phyloP scores from a whole-genome alignment of 1,140 invertebrate genomes.

The Harpegnathos saltator region DNA sequence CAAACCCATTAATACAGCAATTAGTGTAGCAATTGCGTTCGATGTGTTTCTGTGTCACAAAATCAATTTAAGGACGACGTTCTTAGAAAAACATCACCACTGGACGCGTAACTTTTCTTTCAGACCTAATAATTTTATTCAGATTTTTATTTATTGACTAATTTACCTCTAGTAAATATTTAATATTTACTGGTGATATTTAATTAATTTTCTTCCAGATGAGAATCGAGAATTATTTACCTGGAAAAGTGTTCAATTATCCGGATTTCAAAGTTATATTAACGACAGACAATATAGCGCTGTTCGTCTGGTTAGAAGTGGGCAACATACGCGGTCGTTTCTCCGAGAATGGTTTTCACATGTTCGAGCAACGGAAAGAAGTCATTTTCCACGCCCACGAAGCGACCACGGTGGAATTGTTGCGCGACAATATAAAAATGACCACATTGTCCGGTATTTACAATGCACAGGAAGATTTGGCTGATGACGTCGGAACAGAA shows the following conservation, averaged over 20 bases:
- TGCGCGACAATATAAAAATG: constrained; percentile 71
- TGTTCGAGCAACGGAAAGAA: constrained; percentile 73
- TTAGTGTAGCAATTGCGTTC: neutral
- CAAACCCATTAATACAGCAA: constrained; percentile 18
- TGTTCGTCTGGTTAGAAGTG: constrained; percentile 90
- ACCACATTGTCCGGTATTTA: constrained; percentile 78
- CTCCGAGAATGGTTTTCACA: constrained; percentile 89
- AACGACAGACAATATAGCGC: constrained; percentile 85
- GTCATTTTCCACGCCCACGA: constrained; percentile 73
- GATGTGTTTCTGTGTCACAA: neutral
- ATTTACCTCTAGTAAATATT: too few relatives aligned
- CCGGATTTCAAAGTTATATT: constrained; percentile 80
- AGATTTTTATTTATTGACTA: too few relatives aligned
- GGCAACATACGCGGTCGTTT: constrained; percentile 85
- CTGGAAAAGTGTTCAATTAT: constrained; percentile 71
- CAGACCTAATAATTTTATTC: too few relatives aligned
- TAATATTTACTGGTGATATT: too few relatives aligned
- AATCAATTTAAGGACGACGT: neutral
- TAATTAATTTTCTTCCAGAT: constrained; percentile 68
- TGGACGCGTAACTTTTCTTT: too few relatives aligned
- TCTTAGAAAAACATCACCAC: too few relatives aligned
- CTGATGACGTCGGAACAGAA: constrained; percentile 3
- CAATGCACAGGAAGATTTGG: constrained; percentile 31
- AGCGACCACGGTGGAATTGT: constrained; percentile 51
- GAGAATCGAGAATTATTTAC: constrained; percentile 56